Evolutionary conservation across 2,113 vertebrate species (phyloP), one percentile per base, ranked within the genome.

Genomic region (Scopus umbretta): DNA sequence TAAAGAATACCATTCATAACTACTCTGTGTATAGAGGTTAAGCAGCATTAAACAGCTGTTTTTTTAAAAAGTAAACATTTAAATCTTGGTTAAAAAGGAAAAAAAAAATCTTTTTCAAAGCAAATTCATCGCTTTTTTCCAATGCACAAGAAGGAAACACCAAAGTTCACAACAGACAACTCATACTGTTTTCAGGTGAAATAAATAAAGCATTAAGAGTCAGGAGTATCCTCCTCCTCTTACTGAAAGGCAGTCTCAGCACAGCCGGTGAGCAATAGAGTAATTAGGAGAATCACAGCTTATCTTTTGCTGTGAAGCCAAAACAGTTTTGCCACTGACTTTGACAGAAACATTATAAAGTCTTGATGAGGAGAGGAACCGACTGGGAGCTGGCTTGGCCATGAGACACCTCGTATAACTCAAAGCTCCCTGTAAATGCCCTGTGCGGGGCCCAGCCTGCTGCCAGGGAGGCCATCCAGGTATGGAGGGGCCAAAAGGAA

Each of bases 41-140:
- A 87, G 68, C 16, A 74, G 29, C 29, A 67, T n/a, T 84, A 34
- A 81, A 50, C 10, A 56, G 36, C 12, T 58, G n/a, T 4, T 58
- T 81, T 61, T 62, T 62, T 62, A 12, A 61, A 53, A 53, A 30
- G 10, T 4, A n/a, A n/a, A 49, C 23, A 17, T 32, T 59, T 30
- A 50, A 94, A 56, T 40, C 55, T 72, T 47, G 15, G 53, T 76
- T 88, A 80, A 58, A 65, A 53, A n/a, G 88, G 30, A 88, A 94
- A 95, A 27, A 8, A 73, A 91, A 91, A 94, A 96, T 43, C 92
- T 94, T 74, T 76, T 38, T 5, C 25, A 23, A 94, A 91, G 93
- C n/a, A 32, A 74, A 73, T 82, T 38, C 65, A 62, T 6, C 34
- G 25, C 53, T 91, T 86, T 91, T 96, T 66, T 84, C 70, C n/a